Base-by-base conservation (phyloP, 2,888 invertebrate species). In the Opisthograptis luteolata region DNA sequence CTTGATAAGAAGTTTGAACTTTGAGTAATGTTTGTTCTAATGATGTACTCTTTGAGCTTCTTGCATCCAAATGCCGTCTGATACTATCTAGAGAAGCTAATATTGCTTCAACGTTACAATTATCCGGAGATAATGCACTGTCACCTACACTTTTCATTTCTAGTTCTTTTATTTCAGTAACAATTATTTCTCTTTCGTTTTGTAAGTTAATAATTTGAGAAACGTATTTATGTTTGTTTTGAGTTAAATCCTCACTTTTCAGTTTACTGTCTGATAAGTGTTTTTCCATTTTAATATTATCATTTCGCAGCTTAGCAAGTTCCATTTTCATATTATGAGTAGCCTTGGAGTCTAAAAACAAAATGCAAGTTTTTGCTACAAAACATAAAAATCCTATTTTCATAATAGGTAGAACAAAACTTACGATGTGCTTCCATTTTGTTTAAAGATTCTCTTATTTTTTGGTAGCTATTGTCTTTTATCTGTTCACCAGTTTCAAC, bases 251-350 rank as follows among this genome's bases (percentile, higher is more conserved):
- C 13, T 80, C 76, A 27, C 68, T 69, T 60, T 67, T 69, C 12
- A 73, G 47, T 65, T 75, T 76, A 8, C 73, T 77, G 1, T 54
- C 34, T 8, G 81, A 81, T 34, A 86, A 47, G 48, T 80, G 71
- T 51, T 78, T 63, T 57, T 81, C 79, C 43, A 86, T 61, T 44
- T 63, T 62, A 5, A 61, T 37, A 40, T 86, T 84, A 37, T 76
- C 66, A 43, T 70, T 74, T 59, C 83, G 72, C 28, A 88, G 66
- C 58, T 79, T 76, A 8, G 77, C 79, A 42, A 87, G 34, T 62
- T 88, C 90, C 60, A 80, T 75, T 72, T 81, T 84, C 71, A 90
- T 85, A 53, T 89, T 84, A 63, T 87, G 89, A n/a, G 84, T 80
- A 47, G 87, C 84, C 66, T 72, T 85, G 0, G 89, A 87, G 61